phyloP scores from a whole-genome alignment of 2,797 vertebrate species.

The Cynodonichthys magdalenae region DNA sequence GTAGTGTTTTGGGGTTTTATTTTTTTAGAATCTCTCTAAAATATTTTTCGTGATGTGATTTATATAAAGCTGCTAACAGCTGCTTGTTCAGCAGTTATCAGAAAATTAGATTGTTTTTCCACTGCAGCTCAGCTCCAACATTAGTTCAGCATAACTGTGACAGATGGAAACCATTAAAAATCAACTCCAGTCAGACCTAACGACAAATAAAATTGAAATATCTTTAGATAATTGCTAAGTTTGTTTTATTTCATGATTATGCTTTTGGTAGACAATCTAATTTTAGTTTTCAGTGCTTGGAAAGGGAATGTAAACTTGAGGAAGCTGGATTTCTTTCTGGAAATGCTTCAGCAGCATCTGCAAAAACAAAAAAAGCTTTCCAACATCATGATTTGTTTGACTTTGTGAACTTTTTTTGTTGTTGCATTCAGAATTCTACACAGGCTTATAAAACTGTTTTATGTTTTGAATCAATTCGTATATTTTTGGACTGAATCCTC shows the following conservation, averaged over 20 bases:
- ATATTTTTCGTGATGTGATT: not conserved
- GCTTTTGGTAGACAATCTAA: no score
- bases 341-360: not conserved
- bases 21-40: not conserved
- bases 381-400: not conserved
- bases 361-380: slow-evolving; percentile 1
- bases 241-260: not conserved
- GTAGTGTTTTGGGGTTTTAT: no score
- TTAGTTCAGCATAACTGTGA: no score
- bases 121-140: not conserved
- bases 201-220: not conserved
- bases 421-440: not conserved
- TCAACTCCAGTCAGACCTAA: not conserved
- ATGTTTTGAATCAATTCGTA: not conserved
- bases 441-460: not conserved
- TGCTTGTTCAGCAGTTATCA: slow-evolving; percentile 1
- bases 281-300: no score
- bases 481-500: not conserved
- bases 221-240: not conserved
- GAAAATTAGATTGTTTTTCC: not conserved
- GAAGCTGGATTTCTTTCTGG: not conserved
- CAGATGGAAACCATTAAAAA: not conserved
- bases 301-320: not conserved
- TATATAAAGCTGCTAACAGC: not conserved
- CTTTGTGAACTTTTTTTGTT: not conserved